These are phyloP conservation scores for Peromyscus leucopus DNA, from an alignment of 2,113 vertebrate species.

Conservation along the genomic window DNA sequence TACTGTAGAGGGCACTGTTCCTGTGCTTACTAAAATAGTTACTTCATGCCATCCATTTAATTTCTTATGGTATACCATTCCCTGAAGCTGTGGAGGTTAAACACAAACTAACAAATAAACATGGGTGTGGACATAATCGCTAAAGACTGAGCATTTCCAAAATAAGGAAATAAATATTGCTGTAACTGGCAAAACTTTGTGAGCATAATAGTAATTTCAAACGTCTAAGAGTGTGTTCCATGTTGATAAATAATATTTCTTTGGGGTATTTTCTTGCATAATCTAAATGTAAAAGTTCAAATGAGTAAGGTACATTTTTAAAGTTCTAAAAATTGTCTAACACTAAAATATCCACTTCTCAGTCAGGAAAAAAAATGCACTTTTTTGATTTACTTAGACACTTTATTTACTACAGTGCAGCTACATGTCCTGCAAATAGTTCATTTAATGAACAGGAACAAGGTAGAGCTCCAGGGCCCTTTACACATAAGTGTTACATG, in stretches of 20 bases:
- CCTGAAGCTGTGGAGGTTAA: neutral
- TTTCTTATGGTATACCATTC: neutral
- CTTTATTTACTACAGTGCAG: slow-evolving; percentile 59
- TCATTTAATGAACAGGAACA: slow-evolving; percentile 61
- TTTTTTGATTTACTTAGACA: neutral
- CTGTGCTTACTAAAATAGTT: neutral
- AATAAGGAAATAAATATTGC: neutral
- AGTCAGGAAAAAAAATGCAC: neutral
- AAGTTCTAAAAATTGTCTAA: neutral
- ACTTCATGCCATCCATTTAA: neutral
- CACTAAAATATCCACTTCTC: slow-evolving; percentile 13
- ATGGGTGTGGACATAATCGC: neutral
- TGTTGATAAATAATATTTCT: neutral
- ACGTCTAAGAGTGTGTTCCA: slow-evolving; percentile 18
- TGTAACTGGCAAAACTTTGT: slow-evolving; percentile 11
- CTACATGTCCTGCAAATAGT: slow-evolving; percentile 53
- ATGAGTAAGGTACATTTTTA: neutral
- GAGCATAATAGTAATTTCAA: slow-evolving; percentile 18
- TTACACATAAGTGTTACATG: neutral
- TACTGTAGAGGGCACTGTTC: neutral
- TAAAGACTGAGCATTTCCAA: neutral
- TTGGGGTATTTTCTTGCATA: slow-evolving; percentile 1
- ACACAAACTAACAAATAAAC: neutral
- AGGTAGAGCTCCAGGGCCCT: slow-evolving; percentile 27
- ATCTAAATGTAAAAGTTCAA: slow-evolving; percentile 36